Evolutionary conservation across 2,797 vertebrate species (phyloP).

Genomic region (Eulemur albifrons): DNA sequence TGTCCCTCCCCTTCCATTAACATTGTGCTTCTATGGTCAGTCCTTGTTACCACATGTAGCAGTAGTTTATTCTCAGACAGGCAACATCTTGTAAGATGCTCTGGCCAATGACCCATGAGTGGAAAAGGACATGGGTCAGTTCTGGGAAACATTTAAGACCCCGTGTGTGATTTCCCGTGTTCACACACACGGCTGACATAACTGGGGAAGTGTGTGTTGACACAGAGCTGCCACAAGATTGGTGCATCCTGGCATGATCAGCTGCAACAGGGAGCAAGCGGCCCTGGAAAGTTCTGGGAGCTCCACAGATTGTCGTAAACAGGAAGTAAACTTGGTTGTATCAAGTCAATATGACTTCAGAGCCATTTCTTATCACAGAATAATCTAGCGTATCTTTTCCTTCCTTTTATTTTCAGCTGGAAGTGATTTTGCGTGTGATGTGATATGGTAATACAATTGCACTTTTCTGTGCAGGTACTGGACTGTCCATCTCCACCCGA

Average conservation of each 20-base stretch:
- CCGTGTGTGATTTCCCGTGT: neutral
- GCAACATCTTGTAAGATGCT: neutral
- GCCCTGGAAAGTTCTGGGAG: neutral
- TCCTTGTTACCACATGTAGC: neutral
- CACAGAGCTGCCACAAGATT: neutral
- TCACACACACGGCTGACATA: accelerated
- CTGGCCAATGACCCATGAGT: neutral
- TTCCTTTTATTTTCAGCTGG: neutral
- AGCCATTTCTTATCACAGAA: neutral
- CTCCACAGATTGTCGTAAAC: neutral
- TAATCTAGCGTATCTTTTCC: neutral
- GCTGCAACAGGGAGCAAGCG: neutral
- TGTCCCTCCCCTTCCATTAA: neutral
- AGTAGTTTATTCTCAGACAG: neutral
- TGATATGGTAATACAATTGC: neutral
- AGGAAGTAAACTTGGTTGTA: neutral
- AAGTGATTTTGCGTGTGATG: neutral
- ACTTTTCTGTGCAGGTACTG: neutral
- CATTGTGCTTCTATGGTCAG: neutral
- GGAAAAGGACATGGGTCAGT: neutral
- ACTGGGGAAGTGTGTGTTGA: neutral
- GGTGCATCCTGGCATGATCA: neutral
- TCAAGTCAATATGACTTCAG: neutral
- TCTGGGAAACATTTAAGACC: neutral
- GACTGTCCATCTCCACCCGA: neutral